A percentile compares a stretch with the other conserved stretches of the same genome.
Evolutionary conservation across 2,113 vertebrate species (phyloP).

Genomic region (Malurus cyaneus): DNA sequence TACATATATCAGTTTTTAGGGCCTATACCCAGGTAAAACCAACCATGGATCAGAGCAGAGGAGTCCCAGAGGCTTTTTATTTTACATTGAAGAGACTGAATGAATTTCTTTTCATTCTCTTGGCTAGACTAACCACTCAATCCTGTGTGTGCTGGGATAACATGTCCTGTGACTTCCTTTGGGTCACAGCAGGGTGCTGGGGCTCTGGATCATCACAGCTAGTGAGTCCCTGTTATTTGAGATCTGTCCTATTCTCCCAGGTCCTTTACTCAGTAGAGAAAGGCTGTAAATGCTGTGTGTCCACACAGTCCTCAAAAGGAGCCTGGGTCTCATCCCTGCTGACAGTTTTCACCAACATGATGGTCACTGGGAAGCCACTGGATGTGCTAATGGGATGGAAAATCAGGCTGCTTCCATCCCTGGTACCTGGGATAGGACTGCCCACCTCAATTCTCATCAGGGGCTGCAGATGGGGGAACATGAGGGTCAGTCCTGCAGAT

Average conservation of each 20-base stretch:
- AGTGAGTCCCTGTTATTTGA: neutral
- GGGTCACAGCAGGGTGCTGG: neutral
- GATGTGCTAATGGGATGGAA: neutral
- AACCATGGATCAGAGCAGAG: neutral
- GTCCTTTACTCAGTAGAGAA: neutral
- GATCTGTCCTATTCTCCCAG: neutral
- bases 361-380: neutral
- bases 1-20: constrained; percentile 55
- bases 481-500: neutral
- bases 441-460: neutral
- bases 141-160: neutral
- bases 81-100: neutral
- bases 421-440: neutral
- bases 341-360: neutral
- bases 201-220: neutral
- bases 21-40: neutral
- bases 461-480: accelerated
- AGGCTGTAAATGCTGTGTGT: neutral
- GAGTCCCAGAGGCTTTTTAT: neutral
- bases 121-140: neutral
- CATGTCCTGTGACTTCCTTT: neutral
- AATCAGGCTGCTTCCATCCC: neutral
- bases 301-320: neutral
- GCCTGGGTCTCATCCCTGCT: neutral
- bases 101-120: neutral